These are phyloP conservation scores for Bibio marci DNA, from an alignment of 2,888 invertebrate species.

Conservation along the genomic window DNA sequence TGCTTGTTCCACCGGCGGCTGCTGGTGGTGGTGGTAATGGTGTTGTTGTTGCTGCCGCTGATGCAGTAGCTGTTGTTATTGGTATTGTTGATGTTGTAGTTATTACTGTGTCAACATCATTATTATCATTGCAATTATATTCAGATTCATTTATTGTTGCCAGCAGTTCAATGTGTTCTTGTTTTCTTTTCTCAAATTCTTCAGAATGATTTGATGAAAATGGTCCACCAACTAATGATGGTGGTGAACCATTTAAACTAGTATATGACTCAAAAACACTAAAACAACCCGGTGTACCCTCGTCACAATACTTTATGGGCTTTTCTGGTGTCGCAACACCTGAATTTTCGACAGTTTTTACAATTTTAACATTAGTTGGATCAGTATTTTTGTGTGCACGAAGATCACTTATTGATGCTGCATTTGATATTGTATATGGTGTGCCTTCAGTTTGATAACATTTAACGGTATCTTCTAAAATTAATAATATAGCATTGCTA, in stretches of 20 bases:
- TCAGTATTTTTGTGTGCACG: conserved; percentile 8
- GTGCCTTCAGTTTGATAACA: conserved; percentile 90
- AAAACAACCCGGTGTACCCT: conserved; percentile 70
- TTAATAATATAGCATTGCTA: conserved; percentile 24
- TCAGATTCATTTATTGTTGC: background rate
- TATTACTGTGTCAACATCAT: background rate
- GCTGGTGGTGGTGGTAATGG: conserved; percentile 4
- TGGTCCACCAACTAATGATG: no score
- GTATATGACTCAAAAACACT: conserved; percentile 47
- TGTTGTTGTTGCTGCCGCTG: background rate
- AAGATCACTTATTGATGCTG: conserved; percentile 79
- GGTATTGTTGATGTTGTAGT: background rate
- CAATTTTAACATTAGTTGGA: no score
- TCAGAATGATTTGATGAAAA: no score
- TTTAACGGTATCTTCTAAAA: conserved; percentile 68
- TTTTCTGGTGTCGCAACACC: conserved; percentile 63
- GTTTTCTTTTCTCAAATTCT: background rate
- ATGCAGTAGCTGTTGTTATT: no score
- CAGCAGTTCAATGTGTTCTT: background rate
- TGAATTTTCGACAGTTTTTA: conserved; percentile 32
- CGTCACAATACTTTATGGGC: conserved; percentile 69
- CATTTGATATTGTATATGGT: conserved; percentile 67
- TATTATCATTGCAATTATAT: no score
- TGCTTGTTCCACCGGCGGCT: conserved; percentile 1
- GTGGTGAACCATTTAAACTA: conserved; percentile 27